Evolutionary conservation across 2,888 invertebrate species (phyloP), one percentile per base, ranked within the genome.

Genomic region (Netelia fuscicornis): DNA sequence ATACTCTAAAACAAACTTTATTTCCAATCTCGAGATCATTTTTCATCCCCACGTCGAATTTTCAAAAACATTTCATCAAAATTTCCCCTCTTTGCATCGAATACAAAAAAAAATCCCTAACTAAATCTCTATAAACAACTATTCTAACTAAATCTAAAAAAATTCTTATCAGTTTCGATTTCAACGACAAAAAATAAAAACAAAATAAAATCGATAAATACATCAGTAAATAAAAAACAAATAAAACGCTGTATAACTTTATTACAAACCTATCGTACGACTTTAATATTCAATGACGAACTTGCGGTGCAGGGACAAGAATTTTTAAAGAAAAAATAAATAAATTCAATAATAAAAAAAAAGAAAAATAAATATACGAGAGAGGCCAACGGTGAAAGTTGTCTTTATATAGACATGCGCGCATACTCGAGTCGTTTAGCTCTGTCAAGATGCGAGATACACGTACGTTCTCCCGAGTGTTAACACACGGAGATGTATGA

Each of bases 301-400:
- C 2, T 48, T 56, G 11, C 58, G 11, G 71, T 37, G 11, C 17
- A 11, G 37, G 5, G 10, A n/a, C 5, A n/a, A 23, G n/a, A 42
- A 48, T 70, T 81, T 74, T 64, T 23, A 20, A 56, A 23, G 20
- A 3, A 30, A 72, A 25, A 48, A 2, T 1, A 62, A 74, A 58
- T 1, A 2, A 62, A 30, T 2, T 25, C 25, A 0, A 2, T 25
- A 25, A 25, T 25, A 25, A 25, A 25, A 2, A 2, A 25, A 48
- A 58, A 17, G 17, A 52, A 74, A 56, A 25, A 72, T 37, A 71
- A 71, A 85, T 25, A 71, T 68, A 82, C 72, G 65, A 68, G 17
- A 67, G 80, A 72, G 72, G 68, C 52, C 84, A 76, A 52, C 25
- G 85, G 84, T 86, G 81, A 84, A 83, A 83, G 81, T 82, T 81